Conservation (phyloP, 1,140 invertebrate species). For the Drosophila lacertosa region DNA sequence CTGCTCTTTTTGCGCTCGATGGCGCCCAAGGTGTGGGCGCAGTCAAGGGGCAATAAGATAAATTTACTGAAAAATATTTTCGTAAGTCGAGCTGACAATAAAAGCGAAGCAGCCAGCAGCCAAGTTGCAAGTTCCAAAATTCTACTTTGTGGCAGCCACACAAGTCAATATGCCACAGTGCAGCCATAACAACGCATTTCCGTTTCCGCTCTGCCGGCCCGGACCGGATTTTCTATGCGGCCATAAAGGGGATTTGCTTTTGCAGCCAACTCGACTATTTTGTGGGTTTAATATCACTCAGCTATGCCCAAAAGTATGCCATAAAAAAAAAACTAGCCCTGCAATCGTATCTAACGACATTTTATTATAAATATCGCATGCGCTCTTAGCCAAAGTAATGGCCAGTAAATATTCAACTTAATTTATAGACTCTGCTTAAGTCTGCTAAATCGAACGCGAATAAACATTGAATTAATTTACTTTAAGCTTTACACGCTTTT, state of each 20-base stretch:
- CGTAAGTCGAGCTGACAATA: slow-evolving; percentile 30
- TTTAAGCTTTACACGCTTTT: too few relatives aligned
- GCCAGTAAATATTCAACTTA: background rate
- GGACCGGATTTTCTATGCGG: slow-evolving; percentile 27
- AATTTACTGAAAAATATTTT: slow-evolving; percentile 48
- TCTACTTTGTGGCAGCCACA: slow-evolving; percentile 1
- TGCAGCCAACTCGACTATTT: background rate
- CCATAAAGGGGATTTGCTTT: slow-evolving; percentile 34
- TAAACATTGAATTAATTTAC: too few relatives aligned
- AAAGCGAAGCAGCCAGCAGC: slow-evolving; percentile 1
- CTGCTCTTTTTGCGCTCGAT: background rate
- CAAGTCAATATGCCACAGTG: slow-evolving; percentile 38
- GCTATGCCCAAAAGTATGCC: slow-evolving; percentile 7
- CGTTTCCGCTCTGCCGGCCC: slow-evolving; percentile 33
- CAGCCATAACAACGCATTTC: slow-evolving; percentile 47
- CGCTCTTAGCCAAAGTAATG: background rate
- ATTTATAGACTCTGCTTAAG: background rate
- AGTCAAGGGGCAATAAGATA: slow-evolving; percentile 23
- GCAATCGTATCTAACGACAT: background rate
- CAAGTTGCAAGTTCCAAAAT: background rate
- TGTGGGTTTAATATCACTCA: background rate
- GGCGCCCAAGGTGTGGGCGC: background rate
- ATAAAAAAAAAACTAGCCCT: background rate
- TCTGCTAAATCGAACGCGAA: background rate
- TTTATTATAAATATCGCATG: background rate